Evolutionary conservation across 2,113 vertebrate species (phyloP).

Genomic region (Sphyrna mokarran): DNA sequence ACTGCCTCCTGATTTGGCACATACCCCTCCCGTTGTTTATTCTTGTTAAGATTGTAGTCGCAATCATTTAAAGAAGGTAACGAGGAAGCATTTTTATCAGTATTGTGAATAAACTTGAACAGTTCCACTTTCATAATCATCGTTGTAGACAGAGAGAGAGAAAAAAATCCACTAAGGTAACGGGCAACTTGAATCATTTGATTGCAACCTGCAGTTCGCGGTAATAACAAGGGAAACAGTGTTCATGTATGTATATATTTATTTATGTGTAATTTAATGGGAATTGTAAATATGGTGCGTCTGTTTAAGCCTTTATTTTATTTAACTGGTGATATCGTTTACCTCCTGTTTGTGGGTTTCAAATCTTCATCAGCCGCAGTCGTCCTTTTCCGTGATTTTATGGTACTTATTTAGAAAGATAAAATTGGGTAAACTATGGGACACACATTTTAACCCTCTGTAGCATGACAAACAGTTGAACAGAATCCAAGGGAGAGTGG

Average conservation of each 20-base stretch:
- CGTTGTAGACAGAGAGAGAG: conserved; percentile 60
- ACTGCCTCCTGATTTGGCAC: conserved; percentile 66
- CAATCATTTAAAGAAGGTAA: conserved; percentile 63
- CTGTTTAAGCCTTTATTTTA: conserved; percentile 93
- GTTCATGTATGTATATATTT: conserved; percentile 99
- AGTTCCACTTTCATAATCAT: conserved; percentile 87
- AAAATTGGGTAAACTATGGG: conserved; percentile 73
- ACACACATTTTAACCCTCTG: conserved; percentile 92
- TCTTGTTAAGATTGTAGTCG: conserved; percentile 86
- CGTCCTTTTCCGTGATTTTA: conserved; percentile 96
- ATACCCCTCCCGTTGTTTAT: conserved; percentile 67
- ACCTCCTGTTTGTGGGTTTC: conserved; percentile 99
- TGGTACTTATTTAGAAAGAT: conserved; percentile 89
- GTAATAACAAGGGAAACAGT: conserved; percentile 97
- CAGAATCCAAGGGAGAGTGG: conserved; percentile 59
- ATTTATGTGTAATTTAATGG: conserved; percentile 99
- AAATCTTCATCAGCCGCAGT: conserved; percentile 70
- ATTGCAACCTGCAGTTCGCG: conserved; percentile 83
- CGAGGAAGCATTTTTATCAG: conserved; percentile 91
- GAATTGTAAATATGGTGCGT: conserved; percentile 99
- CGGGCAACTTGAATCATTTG: conserved; percentile 88
- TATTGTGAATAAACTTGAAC: conserved; percentile 99
- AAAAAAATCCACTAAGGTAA: conserved; percentile 59
- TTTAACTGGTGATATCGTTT: conserved; percentile 97
- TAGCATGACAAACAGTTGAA: conserved; percentile 97